Conservation (phyloP, 2,888 invertebrate genomes). For the Cryptus armator region DNA sequence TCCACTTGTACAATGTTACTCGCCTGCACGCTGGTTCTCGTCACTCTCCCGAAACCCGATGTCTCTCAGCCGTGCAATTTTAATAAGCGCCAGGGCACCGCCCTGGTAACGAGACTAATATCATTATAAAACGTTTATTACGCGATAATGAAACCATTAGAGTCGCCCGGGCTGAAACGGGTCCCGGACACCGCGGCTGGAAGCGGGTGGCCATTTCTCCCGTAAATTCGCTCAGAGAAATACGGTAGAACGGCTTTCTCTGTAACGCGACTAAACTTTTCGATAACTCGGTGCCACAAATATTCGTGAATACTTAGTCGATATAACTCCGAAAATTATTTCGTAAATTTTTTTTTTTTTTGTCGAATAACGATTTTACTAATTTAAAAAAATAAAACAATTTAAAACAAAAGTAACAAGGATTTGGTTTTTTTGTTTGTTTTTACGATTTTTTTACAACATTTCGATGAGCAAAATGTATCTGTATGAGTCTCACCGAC, state of each 20-base stretch:
- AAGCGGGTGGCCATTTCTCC: constrained; percentile 35
- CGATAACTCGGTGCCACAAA: constrained; percentile 17
- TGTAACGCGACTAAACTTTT: constrained; percentile 5
- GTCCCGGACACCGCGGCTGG: constrained; percentile 1
- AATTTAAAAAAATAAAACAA: not conserved
- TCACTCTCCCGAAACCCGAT: constrained; percentile 37
- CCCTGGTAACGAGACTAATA: constrained; percentile 76
- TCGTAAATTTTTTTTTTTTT: not conserved
- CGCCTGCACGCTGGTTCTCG: not conserved
- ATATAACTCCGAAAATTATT: not conserved
- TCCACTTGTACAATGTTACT: not conserved
- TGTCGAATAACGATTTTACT: not conserved
- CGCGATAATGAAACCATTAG: constrained; percentile 77
- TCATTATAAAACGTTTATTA: constrained; percentile 77
- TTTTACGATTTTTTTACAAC: too few species aligned
- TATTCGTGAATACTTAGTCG: constrained; percentile 1
- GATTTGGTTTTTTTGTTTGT: not conserved
- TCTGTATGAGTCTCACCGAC: too few species aligned
- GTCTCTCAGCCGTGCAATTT: constrained; percentile 73
- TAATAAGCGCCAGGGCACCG: constrained; percentile 73
- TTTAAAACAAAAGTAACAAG: not conserved
- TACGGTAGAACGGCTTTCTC: not conserved
- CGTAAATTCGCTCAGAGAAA: constrained; percentile 36
- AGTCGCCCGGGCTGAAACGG: constrained; percentile 63
- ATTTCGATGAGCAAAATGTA: too few species aligned